Evolutionary conservation across 2,888 invertebrate species (phyloP), one percentile per base, ranked within the genome.

Genomic region (Himalopsyche tibetana): DNA sequence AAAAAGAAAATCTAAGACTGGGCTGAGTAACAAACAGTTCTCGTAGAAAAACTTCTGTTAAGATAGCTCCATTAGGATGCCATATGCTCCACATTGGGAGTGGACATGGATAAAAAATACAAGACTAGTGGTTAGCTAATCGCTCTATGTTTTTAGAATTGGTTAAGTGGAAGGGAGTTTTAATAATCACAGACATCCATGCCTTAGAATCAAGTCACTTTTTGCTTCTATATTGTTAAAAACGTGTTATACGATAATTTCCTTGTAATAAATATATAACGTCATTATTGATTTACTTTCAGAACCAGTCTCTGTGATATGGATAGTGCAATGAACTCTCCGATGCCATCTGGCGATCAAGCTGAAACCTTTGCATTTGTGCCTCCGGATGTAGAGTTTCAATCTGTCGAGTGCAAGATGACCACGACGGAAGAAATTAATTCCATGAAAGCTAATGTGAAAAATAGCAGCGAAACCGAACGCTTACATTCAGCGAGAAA

Each of bases 301-400:
- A 88, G 88, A 79, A 82, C 84, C 42, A 88, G 85, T 85, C 84
- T 87, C 80, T 88, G 88, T 84, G 88, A 88, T 56, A 88, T 86
- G 69, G 88, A 88, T 80, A 88, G 88, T 55, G 87, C 85, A 19
- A 84, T 88, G 40, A 87, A 85, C 84, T 88, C 88, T 51, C 88
- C 89, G 80, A 85, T 86, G 82, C 82, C 85, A 51, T 90, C 91
- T 40, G 91, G 91, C n/a, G 91, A 92, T 86, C 90, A 90, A 88
- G 92, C 93, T 88, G 93, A 93, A 89, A 90, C 92, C 89, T 92
- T 93, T 90, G 92, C 93, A 89, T 92, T 92, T 88, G 92, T 92
- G 42, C 91, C 92, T 0, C 91, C 91, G n/a, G 92, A 91, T 89
- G 85, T 86, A n/a, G 92, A 92, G 90, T 93, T 93, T 89, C 91